These are phyloP conservation scores for Erebia palarica DNA, from an alignment of 2,888 invertebrate genomes.

Conservation along the genomic window DNA sequence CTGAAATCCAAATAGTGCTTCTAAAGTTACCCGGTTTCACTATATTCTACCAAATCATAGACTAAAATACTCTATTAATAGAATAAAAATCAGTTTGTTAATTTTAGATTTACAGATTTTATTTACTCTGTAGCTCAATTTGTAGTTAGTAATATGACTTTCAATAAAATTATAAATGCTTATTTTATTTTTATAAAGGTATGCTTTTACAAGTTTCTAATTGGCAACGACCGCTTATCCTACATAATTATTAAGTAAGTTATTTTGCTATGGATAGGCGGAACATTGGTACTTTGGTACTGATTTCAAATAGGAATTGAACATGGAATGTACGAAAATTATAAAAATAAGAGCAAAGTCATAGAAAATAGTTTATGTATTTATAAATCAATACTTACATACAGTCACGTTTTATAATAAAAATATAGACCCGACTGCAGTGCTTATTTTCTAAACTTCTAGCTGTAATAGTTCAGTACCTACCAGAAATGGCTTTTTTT, in stretches of 20 bases:
- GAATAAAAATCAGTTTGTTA: constrained; percentile 10
- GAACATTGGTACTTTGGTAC: not conserved
- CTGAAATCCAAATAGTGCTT: too few relatives aligned
- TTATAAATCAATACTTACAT: constrained; percentile 1
- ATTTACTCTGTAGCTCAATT: constrained; percentile 25
- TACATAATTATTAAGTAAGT: not conserved
- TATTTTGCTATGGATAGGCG: not conserved
- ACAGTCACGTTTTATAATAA: not conserved
- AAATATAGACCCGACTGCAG: not conserved
- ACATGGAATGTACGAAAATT: constrained; percentile 23
- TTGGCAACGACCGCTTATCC: not conserved
- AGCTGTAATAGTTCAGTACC: too few relatives aligned
- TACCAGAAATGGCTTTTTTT: too few relatives aligned
- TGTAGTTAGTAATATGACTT: not conserved
- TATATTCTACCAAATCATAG: constrained; percentile 18
- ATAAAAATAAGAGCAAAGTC: constrained; percentile 28
- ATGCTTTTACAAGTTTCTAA: constrained; percentile 9
- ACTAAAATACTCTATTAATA: constrained; percentile 15
- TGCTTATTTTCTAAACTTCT: not conserved
- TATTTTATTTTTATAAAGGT: not conserved
- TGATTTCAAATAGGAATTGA: constrained; percentile 28
- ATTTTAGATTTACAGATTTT: constrained; percentile 22
- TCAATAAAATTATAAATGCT: not conserved
- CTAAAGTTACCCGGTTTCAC: not conserved
- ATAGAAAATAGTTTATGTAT: constrained; percentile 7